Percentiles rank a stretch among this genome's conserved stretches.
phyloP scores from a whole-genome alignment of 2,888 invertebrate species.

The Cetonia aurata region DNA sequence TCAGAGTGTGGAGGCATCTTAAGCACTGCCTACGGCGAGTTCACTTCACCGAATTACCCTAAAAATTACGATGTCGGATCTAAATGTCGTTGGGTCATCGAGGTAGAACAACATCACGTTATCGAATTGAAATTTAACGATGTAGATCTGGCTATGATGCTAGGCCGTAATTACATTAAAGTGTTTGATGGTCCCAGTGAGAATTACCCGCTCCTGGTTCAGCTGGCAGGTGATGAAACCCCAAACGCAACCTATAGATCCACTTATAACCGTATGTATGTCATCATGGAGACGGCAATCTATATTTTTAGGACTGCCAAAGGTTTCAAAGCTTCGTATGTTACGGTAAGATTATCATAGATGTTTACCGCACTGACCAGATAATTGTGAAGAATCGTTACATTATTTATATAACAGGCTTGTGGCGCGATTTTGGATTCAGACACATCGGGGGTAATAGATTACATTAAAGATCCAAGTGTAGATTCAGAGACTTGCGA shows the following conservation, averaged over 20 bases:
- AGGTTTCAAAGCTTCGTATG: slow-evolving; percentile 83
- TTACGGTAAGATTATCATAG: slow-evolving; percentile 66
- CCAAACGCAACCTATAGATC: slow-evolving; percentile 71
- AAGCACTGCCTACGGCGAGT: slow-evolving; percentile 72
- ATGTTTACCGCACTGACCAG: too few relatives aligned
- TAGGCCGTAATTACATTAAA: slow-evolving; percentile 57
- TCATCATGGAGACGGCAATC: slow-evolving; percentile 77
- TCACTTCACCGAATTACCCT: slow-evolving; percentile 89
- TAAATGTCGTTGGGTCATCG: slow-evolving; percentile 84
- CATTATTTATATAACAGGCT: slow-evolving; percentile 63
- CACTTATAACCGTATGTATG: slow-evolving; percentile 72
- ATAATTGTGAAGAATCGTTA: too few relatives aligned
- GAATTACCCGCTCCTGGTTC: slow-evolving; percentile 69
- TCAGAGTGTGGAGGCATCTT: slow-evolving; percentile 83
- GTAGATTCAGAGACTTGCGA: slow-evolving; percentile 71
- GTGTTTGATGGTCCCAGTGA: slow-evolving; percentile 70
- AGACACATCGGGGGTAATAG: slow-evolving; percentile 70
- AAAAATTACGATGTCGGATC: slow-evolving; percentile 79
- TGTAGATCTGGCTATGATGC: slow-evolving; percentile 67
- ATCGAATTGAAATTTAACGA: slow-evolving; percentile 79
- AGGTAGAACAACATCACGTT: slow-evolving; percentile 75
- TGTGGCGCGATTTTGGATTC: slow-evolving; percentile 80
- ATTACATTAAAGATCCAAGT: slow-evolving; percentile 59
- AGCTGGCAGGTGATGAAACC: slow-evolving; percentile 66
- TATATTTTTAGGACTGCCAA: too few relatives aligned